Conservation (phyloP, 2,888 invertebrate species). For the Drosophila setosimentum region DNA sequence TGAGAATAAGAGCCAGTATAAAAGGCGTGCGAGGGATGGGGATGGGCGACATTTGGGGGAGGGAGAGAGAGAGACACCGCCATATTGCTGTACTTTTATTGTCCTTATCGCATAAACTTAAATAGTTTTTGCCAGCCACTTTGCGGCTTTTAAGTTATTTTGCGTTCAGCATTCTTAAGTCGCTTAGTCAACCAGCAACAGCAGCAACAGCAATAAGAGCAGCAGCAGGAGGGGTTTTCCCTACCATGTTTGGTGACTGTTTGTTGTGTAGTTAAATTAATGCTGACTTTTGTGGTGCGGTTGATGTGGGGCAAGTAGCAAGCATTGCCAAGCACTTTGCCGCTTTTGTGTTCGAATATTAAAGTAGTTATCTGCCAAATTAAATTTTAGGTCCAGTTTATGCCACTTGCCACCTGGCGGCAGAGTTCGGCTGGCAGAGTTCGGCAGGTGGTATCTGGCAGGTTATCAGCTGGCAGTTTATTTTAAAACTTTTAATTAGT, state of each 20-base stretch:
- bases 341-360: slow-evolving; percentile 38
- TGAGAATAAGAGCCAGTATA: slow-evolving; percentile 3
- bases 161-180: slow-evolving; percentile 73
- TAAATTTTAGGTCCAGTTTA: slow-evolving; percentile 50
- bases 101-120: slow-evolving; percentile 80
- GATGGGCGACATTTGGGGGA: neutral
- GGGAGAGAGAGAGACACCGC: slow-evolving; percentile 3
- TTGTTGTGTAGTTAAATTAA: slow-evolving; percentile 24
- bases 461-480: slow-evolving; percentile 45
- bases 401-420: neutral
- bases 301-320: neutral
- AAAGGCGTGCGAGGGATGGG: neutral
- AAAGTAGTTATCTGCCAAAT: slow-evolving; percentile 59
- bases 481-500: slow-evolving; percentile 51
- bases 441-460: neutral
- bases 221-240: neutral
- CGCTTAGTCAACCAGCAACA: slow-evolving; percentile 16
- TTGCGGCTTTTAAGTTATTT: slow-evolving; percentile 81
- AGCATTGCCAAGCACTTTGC: slow-evolving; percentile 4
- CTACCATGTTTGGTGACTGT: neutral
- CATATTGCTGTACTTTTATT: slow-evolving; percentile 67
- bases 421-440: no score
- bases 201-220: neutral
- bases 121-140: slow-evolving; percentile 80
- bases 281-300: slow-evolving; percentile 36